Base-by-base conservation (phyloP, 2,797 vertebrate genomes). In the Phataginus tetradactyla region DNA sequence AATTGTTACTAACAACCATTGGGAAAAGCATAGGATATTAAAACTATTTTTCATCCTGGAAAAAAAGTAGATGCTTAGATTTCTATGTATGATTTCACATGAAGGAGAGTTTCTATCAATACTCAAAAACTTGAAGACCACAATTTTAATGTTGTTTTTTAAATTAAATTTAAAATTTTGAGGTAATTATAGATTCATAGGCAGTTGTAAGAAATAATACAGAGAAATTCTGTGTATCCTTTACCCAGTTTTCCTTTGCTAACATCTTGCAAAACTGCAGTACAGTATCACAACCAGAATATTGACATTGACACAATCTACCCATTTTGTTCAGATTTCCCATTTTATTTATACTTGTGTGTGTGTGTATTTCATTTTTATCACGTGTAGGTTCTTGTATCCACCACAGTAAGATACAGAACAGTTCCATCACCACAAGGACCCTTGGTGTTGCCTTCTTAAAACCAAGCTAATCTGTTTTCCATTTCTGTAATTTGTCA, bases 41-140 rank as follows among this genome's bases (percentile, higher is more conserved):
- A 96, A 93, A 96, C n/a, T 39, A 7, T 69, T 86, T 91, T 96
- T 94, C 53, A 74, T 78, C 59, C 20, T 91, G 55, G 55, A 88
- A 34, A 74, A 13, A 88, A 95, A 96, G 69, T 86, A 66, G 20
- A 78, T 72, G 39, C 45, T 86, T 92, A 68, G 42, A 64, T 93
- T 91, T 87, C 17, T 85, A 5, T 89, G 51, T 94, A 85, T 84
- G 8, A 32, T 93, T 83, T 90, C 66, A 92, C 87, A 69, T 71
- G 8, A 64, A 75, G 53, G 32, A 66, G 91, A 61, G 7, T 88
- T 79, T 83, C 29, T 55, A 9, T 72, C 69, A 86, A 3, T 94
- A 74, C 32, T 86, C 34, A 86, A 63, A 42, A 64, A 87, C 11
- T 85, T 71, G 69, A 80, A 90, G 27, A 42, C 53, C 23, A 90